Base-by-base conservation (phyloP, 2,888 invertebrate genomes). In the Cerastis leucographa region DNA sequence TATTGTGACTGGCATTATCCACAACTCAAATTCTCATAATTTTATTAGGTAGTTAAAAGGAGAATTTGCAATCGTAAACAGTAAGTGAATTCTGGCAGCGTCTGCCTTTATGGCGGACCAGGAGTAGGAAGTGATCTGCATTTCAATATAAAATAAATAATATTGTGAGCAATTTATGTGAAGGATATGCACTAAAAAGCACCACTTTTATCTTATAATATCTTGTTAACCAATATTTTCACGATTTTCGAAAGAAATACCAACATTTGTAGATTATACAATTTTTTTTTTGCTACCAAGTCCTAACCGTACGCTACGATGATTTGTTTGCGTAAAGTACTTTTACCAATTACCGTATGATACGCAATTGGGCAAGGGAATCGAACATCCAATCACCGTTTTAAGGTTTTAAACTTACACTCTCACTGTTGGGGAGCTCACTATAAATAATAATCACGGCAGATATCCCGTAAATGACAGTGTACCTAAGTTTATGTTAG, bases 121-220 rank as follows among this genome's bases (percentile, higher is more conserved):
- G 71, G 22, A 70, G 25, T 44, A 73, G 81, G 76, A 79, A 86
- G 84, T 79, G 78, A 78, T 85, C 78, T 80, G 76, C 79, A 88
- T 88, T 89, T 88, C 85, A 88, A 89, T 88, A 88, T 84, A 56
- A 74, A 62, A 29, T 44, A 76, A 56, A 49, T 59, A 72, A 75
- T 81, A 74, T 81, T 6, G 12, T 25, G n/a, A 74, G 46, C n/a
- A 29, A n/a, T 73, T 73, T 72, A 61, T 46, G n/a, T 40, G n/a
- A 72, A 17, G n/a, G 42, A 14, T 42, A 64, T 14, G 17, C 14
- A 42, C n/a, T 14, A 64, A 62, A 56, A 64, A 2, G n/a, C 42
- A 64, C 22, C 42, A 14, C 14, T 59, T 59, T 29, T 59, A 59
- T 59, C 3, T 29, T 35, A 35, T 29, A 29, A 59, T 19, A 19